Evolutionary conservation across 2,888 invertebrate species (phyloP).

Genomic region (Cactoblastis cactorum): DNA sequence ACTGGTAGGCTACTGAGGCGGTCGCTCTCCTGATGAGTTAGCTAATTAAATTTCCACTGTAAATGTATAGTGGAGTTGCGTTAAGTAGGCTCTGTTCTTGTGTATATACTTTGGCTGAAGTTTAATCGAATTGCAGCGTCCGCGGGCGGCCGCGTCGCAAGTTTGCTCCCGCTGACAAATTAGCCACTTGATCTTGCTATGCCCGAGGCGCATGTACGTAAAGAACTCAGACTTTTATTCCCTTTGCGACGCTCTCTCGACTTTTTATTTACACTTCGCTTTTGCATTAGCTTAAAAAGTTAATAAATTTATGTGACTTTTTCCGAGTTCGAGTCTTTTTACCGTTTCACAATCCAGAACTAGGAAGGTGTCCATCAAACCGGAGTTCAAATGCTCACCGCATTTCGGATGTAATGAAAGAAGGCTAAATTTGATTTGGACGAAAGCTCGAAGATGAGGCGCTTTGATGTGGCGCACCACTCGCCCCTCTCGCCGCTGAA

Average conservation of each 20-base stretch:
- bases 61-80: constrained; percentile 60
- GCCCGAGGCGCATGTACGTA: constrained; percentile 52
- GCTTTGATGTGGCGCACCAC: constrained; percentile 70
- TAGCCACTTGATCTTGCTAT: constrained; percentile 64
- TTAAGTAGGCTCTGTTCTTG: constrained; percentile 62
- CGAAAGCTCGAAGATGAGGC: constrained; percentile 55
- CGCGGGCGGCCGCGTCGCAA: constrained; percentile 49
- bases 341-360: constrained; percentile 20
- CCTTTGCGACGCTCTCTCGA: constrained; percentile 39
- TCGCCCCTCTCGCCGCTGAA: constrained; percentile 47
- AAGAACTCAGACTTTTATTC: constrained; percentile 53
- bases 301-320: constrained; percentile 26
- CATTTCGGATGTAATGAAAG: constrained; percentile 54
- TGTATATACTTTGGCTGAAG: constrained; percentile 60
- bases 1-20: constrained; percentile 3
- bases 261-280: constrained; percentile 41
- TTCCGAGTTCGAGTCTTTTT: constrained; percentile 26
- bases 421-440: constrained; percentile 75
- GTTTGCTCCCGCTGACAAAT: constrained; percentile 69
- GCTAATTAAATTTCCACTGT: constrained; percentile 69
- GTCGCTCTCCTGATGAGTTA: constrained; percentile 48
- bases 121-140: constrained; percentile 76
- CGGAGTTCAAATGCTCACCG: constrained; percentile 39
- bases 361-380: constrained; percentile 31
- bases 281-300: constrained; percentile 31